Base-by-base conservation (phyloP, 2,797 vertebrate genomes). In the Myotis findleyi region DNA sequence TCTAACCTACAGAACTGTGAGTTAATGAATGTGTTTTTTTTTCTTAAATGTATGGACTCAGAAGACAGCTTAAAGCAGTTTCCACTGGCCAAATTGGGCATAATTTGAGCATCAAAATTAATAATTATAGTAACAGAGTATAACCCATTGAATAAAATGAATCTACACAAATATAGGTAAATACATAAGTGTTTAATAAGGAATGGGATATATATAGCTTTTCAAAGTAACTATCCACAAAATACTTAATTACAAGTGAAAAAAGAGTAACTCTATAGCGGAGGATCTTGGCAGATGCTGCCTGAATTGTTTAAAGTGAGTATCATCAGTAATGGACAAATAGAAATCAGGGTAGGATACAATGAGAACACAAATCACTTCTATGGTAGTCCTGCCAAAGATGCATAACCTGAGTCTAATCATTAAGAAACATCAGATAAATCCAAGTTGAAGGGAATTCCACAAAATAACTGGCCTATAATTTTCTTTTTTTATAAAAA, bases 61-160 rank as follows among this genome's bases (percentile, higher is more conserved):
- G 57, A 89, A 86, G 27, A 38, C 69, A 91, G 20, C n/a, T 59
- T 85, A 11, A 93, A 69, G 80, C 62, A 53, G 25, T 81, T 87
- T 79, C 44, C 30, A 17, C 36, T 82, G 44, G 51, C 55, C 30
- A 95, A 77, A 94, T 47, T 68, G 38, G 72, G 33, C 30, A 73
- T 84, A 62, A 62, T 93, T 76, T 80, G 66, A 94, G 27, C 59
- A 84, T 95, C 59, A 94, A 75, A 76, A 77, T 87, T 57, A 71
- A 71, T 33, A 66, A 82, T 36, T 68, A 87, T 27, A 81, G 7
- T 92, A 91, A 44, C 36, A 59, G 66, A 89, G 44, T 72, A 0
- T 62, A 95, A 59, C 8, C 49, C 55, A 55, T 21, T 83, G 69
- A 71, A 81, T 93, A 81, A 79, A 93, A 72, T 62, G 38, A 89